Evolutionary conservation across 1,140 invertebrate genomes (phyloP), one percentile per base, ranked within the genome.

Genomic region (Hylaeus volcanicus): DNA sequence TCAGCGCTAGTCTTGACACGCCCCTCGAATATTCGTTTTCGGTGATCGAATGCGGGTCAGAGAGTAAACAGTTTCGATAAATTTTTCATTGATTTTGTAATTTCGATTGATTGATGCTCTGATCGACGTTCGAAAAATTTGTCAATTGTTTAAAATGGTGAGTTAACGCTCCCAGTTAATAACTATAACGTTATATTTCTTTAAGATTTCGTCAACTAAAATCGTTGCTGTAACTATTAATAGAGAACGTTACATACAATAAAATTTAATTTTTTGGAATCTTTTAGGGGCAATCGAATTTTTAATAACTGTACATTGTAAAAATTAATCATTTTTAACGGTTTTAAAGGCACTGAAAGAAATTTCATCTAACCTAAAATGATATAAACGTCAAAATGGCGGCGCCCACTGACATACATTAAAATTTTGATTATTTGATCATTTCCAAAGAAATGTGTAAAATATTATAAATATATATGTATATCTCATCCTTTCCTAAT

Each of bases 11-110:
- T 79, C 77, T 74, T 79, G 77, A 79, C 77, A 79, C 77, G 77
- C 77, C 77, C 77, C 77, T 79, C n/a, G 77, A 73, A 79, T 65
- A 65, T 79, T 79, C 77, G 77, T 79, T 79, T 79, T 79, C 61
- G 77, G 77, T 65, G 71, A 65, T 60, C 60, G 77, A 79, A 79
- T 79, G 77, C 77, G 43, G 71, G 77, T 79, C 70, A 65, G 53
- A 65, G 77, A 12, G 15, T 79, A 79, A 79, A 79, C 77, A 79
- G 53, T 79, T 79, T 51, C 61, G 8, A 66, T 79, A 79, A 74
- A 74, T 79, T 79, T 79, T 79, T 74, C 77, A 79, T 74, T 79
- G 48, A 66, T 74, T 79, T 79, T 51, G 61, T 79, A 74, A 43
- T 56, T 74, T 74, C 58, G 11, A 74, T 74, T 58, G 61, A 79